These are phyloP conservation scores for Synergus umbraculus DNA, from an alignment of 2,888 invertebrate species.

Conservation along the genomic window DNA sequence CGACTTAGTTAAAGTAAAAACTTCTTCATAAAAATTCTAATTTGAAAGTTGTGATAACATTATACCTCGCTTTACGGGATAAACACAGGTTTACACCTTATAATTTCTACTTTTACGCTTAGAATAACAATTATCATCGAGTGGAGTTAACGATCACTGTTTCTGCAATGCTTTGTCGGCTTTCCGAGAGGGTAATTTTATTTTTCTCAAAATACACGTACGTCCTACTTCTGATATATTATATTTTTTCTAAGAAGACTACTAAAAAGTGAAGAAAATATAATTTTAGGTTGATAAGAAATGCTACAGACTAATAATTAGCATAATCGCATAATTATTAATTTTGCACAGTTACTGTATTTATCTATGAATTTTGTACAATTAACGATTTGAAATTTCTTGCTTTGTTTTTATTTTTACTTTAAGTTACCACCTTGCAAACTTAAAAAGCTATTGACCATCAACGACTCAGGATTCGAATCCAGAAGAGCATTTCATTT, in stretches of 20 bases:
- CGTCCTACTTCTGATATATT: background rate
- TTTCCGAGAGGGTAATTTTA: background rate
- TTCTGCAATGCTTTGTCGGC: background rate
- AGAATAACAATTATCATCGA: constrained; percentile 10
- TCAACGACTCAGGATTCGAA: background rate
- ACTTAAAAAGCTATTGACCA: background rate
- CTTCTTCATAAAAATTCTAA: background rate
- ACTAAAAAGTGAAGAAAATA: background rate
- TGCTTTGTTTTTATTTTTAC: background rate
- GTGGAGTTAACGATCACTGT: background rate
- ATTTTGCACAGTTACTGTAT: background rate
- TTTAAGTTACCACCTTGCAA: background rate
- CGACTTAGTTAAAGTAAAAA: background rate
- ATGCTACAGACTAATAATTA: background rate
- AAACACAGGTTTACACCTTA: background rate
- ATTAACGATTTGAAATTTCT: background rate
- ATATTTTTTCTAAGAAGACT: background rate
- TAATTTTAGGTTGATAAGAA: background rate
- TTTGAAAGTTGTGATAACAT: background rate
- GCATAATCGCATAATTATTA: background rate
- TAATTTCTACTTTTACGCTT: background rate
- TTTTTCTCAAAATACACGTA: background rate
- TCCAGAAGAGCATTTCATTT: constrained; percentile 63
- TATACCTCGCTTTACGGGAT: background rate
- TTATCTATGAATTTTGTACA: background rate